Base-by-base conservation (phyloP, 1,140 invertebrate genomes). In the Plutomurus gul region DNA sequence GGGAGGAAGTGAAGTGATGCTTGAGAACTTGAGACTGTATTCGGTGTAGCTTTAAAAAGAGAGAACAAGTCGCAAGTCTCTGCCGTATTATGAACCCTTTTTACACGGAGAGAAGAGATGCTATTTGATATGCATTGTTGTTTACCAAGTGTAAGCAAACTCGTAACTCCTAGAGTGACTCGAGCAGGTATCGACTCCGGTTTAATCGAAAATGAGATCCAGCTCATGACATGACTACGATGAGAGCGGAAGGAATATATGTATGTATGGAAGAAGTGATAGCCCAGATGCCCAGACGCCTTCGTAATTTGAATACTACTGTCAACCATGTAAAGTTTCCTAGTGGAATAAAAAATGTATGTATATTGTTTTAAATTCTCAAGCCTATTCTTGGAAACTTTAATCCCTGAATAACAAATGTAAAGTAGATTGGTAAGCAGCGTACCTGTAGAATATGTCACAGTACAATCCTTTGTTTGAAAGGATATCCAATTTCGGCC, bases 291-390 rank as follows among this genome's bases (percentile, higher is more conserved):
- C 49, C 94, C 88, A 96, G 87, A 25, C 94, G 90, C 49, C 94
- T 88, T 85, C 95, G 95, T 49, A 96, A 85, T 22, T 93, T 92
- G 84, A 96, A 95, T 65, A 95, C 91, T 13, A 96, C 93, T 85
- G 95, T 92, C 76, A 96, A 87, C 79, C 94, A 96, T 1, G 94
- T 95, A 85, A 96, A 96, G 85, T 95, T 95, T 70, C 94, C 94
- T 91, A 88, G 84, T 82, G 90, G 87, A 80, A 79, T 60, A 30
- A 27, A 47, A 33, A 51, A 82, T 39, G 75, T 8, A 27, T 49
- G 46, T 2, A 18, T 18, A n/a, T n/a, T 43, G 40, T 43, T 43
- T n/a, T 43, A n/a, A n/a, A n/a, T n/a, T n/a, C n/a, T n/a, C n/a
- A 18, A 49, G 7, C 13, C 56, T 30, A 22, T 20, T 1, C 4